Evolutionary conservation across 2,888 invertebrate genomes (phyloP).

Genomic region (Tipula vernalis): DNA sequence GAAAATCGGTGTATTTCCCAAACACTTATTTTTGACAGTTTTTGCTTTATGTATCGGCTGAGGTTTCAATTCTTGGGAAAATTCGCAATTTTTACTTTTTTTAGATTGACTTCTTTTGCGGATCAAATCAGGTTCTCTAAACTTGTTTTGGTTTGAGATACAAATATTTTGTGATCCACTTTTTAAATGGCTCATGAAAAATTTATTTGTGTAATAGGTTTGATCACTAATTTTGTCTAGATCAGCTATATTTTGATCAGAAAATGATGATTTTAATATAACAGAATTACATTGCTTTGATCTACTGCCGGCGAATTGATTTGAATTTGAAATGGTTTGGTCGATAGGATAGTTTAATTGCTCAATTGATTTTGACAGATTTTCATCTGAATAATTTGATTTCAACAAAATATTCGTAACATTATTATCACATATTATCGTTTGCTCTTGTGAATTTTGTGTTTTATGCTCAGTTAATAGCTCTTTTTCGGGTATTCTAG

Average conservation of each 20-base stretch:
- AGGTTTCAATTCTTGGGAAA: neutral
- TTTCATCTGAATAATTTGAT: conserved; percentile 5
- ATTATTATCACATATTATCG: neutral
- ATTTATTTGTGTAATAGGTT: neutral
- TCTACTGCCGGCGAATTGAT: neutral
- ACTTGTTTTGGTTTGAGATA: neutral
- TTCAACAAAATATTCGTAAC: neutral
- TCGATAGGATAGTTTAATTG: neutral
- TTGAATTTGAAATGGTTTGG: conserved; percentile 4
- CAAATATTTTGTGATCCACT: neutral
- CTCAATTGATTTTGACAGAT: neutral
- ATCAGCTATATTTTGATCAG: conserved; percentile 8
- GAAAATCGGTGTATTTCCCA: neutral
- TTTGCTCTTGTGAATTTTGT: neutral
- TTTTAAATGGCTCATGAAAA: neutral
- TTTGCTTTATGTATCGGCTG: neutral
- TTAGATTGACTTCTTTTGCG: neutral
- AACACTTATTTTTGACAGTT: neutral
- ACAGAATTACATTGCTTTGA: neutral
- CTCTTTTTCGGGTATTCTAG: neutral
- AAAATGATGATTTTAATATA: conserved; percentile 9
- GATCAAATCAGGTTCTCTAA: neutral
- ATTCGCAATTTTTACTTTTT: neutral
- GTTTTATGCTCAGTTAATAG: neutral
- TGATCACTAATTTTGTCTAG: neutral